Evolutionary conservation across 1,140 invertebrate genomes (phyloP).

Genomic region (Batillaria attramentaria): DNA sequence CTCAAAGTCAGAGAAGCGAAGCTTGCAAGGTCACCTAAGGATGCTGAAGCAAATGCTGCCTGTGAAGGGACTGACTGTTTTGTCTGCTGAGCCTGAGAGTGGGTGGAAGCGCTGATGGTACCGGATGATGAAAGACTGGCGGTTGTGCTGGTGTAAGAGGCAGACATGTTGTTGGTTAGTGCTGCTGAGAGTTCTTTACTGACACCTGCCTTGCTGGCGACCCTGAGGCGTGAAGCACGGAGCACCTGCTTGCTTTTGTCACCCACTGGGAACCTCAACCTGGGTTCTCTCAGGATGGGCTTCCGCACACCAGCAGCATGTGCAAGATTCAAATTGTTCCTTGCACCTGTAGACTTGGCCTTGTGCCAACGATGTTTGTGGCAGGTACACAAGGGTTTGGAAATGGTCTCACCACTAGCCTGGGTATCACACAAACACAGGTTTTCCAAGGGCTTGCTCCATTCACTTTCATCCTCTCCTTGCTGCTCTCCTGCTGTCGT

Average conservation of each 20-base stretch:
- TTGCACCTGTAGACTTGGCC: background rate
- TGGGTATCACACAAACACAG: slow-evolving; percentile 8
- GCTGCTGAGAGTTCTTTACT: background rate
- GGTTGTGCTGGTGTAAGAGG: too few species aligned
- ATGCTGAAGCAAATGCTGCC: background rate
- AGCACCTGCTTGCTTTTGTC: background rate
- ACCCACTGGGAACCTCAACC: background rate
- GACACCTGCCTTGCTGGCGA: background rate
- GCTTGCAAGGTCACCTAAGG: background rate
- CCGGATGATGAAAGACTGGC: too few species aligned
- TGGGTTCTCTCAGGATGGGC: background rate
- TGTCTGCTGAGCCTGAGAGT: background rate
- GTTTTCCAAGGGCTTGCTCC: background rate
- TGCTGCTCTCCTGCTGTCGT: background rate
- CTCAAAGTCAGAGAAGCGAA: slow-evolving; percentile 4
- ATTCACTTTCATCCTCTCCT: background rate
- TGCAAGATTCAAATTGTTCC: background rate
- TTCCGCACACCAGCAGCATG: background rate
- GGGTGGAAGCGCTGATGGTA: too few species aligned
- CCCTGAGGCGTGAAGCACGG: background rate
- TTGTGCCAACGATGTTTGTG: background rate
- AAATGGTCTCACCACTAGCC: background rate
- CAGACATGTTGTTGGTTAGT: background rate
- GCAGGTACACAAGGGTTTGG: slow-evolving; percentile 3
- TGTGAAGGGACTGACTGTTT: background rate